A percentile compares a stretch with the other conserved stretches of the same genome.
These are phyloP conservation scores for Dermatemys mawii DNA, from an alignment of 2,113 vertebrate species.

Conservation along the genomic window DNA sequence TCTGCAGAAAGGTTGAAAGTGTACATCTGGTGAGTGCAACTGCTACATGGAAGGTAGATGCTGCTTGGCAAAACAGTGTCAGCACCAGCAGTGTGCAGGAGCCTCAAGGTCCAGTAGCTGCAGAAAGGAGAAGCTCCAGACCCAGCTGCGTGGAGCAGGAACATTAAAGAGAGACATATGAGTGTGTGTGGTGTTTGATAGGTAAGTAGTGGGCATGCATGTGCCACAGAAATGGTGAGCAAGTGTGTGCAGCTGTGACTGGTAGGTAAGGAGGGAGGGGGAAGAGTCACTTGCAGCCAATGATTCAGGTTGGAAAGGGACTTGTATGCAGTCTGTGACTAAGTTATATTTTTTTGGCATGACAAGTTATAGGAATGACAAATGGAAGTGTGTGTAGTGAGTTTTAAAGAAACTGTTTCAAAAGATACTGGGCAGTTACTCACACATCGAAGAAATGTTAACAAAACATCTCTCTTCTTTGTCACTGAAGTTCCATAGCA, in stretches of 20 bases:
- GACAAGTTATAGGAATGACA: not conserved
- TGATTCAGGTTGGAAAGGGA: not conserved
- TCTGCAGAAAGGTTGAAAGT: not conserved
- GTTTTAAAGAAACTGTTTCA: not conserved
- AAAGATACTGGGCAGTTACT: not conserved
- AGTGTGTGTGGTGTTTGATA: not conserved
- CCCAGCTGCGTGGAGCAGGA: not conserved
- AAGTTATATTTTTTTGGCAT: not conserved
- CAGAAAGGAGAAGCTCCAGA: not conserved
- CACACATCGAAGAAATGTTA: not conserved
- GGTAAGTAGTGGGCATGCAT: not conserved
- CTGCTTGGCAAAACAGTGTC: not conserved
- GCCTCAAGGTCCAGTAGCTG: not conserved
- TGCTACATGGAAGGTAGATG: not conserved
- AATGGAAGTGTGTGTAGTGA: not conserved
- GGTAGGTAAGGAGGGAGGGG: not conserved
- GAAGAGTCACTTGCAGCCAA: not conserved
- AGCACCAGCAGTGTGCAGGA: not conserved
- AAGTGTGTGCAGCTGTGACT: not conserved
- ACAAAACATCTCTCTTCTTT: not conserved
- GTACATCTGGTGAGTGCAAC: not conserved
- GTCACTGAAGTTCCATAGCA: not conserved
- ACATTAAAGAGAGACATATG: not conserved
- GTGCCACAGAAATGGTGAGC: not conserved
- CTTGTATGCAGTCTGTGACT: not conserved